These are phyloP conservation scores for Cephus pygmeus DNA, from an alignment of 2,888 invertebrate species.

Conservation along the genomic window DNA sequence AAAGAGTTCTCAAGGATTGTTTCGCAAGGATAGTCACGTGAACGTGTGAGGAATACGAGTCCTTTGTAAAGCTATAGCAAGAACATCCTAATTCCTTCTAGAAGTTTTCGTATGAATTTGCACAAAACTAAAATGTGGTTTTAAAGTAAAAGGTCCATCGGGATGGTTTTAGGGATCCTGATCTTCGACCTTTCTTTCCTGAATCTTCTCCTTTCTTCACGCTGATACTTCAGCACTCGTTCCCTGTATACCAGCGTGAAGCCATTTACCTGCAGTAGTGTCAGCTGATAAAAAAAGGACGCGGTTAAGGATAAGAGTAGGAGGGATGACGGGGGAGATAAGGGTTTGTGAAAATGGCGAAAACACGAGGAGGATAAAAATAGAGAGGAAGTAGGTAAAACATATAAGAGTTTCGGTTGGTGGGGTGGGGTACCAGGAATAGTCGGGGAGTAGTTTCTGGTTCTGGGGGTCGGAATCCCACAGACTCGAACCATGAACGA, in stretches of 20 bases:
- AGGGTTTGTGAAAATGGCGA: neutral
- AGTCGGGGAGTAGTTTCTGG: neutral
- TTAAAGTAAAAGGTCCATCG: neutral
- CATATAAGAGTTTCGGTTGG: neutral
- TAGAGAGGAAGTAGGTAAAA: neutral
- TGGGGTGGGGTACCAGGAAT: neutral
- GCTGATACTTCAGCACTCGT: neutral
- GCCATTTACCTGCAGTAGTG: neutral
- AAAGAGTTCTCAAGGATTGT: too few relatives aligned
- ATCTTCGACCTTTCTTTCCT: neutral
- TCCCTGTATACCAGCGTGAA: neutral
- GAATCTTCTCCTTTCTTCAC: neutral
- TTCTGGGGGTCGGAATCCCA: neutral
- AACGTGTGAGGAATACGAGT: neutral
- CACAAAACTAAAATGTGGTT: neutral
- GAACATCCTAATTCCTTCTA: neutral
- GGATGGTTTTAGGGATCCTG: neutral
- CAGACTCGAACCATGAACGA: neutral
- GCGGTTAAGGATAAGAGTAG: neutral
- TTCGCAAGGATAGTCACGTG: neutral
- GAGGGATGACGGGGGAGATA: neutral
- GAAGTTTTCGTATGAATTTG: neutral
- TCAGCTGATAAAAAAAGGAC: neutral
- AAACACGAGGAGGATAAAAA: neutral
- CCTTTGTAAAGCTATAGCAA: neutral